A percentile compares a stretch with the other conserved stretches of the same genome.
Conservation (phyloP, 2,113 vertebrate genomes). For the Tragelaphus buxtoni region DNA sequence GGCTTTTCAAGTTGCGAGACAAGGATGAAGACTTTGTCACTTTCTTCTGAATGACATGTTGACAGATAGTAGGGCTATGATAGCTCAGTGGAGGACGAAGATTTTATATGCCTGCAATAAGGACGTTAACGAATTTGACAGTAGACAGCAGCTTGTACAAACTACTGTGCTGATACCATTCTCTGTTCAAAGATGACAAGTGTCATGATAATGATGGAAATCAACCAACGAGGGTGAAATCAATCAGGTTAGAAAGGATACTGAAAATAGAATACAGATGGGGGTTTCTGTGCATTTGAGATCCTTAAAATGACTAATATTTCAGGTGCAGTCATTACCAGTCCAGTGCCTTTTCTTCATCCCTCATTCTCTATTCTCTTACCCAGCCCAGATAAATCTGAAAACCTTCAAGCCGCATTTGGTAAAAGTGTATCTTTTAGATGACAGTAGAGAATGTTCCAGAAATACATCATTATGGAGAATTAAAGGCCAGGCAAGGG, state of each 20-base stretch:
- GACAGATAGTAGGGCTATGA: background rate
- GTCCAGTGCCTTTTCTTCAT: background rate
- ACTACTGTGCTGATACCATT: constrained; percentile 33
- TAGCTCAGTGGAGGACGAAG: constrained; percentile 9
- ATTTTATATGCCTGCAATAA: constrained; percentile 43
- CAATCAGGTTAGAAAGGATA: constrained; percentile 33
- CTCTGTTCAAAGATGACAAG: constrained; percentile 15
- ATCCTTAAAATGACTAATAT: constrained; percentile 5
- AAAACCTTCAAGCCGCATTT: background rate
- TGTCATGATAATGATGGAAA: constrained; percentile 20
- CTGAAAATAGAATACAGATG: constrained; percentile 15
- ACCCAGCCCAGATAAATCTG: background rate
- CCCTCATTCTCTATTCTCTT: background rate
- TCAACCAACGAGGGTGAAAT: constrained; percentile 38
- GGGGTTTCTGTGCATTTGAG: background rate
- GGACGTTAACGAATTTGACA: constrained; percentile 33
- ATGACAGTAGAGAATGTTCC: constrained; percentile 7
- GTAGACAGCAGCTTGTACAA: constrained; percentile 47
- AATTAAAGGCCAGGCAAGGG: background rate
- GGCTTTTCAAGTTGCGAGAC: constrained; percentile 27
- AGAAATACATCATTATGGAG: background rate
- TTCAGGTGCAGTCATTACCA: background rate
- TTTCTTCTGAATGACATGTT: constrained; percentile 43
- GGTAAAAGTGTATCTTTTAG: background rate
- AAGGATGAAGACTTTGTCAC: constrained; percentile 38